These are phyloP conservation scores for Montipora foliosa DNA, from an alignment of 64 coral and sea anemone genomes.

Conservation along the genomic window DNA sequence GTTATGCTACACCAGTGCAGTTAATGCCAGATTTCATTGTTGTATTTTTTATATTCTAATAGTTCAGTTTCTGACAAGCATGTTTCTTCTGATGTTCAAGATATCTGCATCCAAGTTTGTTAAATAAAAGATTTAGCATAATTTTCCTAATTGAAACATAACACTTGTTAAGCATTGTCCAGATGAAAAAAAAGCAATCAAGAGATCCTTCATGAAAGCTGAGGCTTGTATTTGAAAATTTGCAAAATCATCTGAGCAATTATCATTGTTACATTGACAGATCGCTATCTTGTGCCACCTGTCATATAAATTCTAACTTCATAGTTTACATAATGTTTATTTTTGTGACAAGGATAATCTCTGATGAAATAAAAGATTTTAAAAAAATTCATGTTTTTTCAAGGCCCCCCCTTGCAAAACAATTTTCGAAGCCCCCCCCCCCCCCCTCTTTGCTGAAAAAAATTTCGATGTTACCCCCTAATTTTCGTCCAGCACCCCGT, in stretches of 20 bases:
- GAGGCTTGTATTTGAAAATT: not conserved
- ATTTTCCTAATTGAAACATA: too few species aligned
- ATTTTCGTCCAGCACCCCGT: not conserved
- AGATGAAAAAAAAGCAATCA: too few species aligned
- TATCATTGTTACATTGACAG: not conserved
- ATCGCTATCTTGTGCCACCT: slow-evolving; percentile 2
- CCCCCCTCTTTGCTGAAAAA: too few species aligned
- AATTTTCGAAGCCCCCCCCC: too few species aligned
- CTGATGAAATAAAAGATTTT: not conserved
- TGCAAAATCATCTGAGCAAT: not conserved
- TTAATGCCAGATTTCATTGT: too few species aligned
- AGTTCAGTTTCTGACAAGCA: not conserved
- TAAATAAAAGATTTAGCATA: not conserved
- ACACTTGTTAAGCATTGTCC: too few species aligned
- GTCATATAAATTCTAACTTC: not conserved
- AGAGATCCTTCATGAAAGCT: not conserved
- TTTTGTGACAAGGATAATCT: slow-evolving; percentile 12
- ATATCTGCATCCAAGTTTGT: slow-evolving; percentile 24
- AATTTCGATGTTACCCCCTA: not conserved
- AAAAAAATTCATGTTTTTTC: too few species aligned
- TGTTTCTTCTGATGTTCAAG: not conserved
- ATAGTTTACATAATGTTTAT: slow-evolving; percentile 3
- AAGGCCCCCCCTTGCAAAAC: too few species aligned
- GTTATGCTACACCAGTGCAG: too few species aligned
- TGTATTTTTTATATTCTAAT: not conserved